Evolutionary conservation across 2,797 vertebrate species (phyloP), one percentile per base, ranked within the genome.

Genomic region (Muraenolepis orangiensis): DNA sequence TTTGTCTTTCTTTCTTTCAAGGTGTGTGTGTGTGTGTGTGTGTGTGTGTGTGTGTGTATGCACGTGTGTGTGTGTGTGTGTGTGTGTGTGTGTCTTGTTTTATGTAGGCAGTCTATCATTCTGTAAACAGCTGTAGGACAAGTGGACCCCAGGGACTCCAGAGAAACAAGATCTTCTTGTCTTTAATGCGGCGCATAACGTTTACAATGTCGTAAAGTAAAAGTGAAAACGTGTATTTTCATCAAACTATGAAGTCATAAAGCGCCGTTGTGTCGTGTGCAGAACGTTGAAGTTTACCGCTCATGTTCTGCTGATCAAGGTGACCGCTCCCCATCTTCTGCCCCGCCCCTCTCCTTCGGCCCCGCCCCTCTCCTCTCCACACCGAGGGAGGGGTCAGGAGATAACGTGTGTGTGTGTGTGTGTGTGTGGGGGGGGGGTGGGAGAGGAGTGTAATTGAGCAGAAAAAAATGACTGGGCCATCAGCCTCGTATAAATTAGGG

Each of bases 401-500:
- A 69, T 72, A 69, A 68, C 51, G 61, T 31, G 70, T 29, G 46
- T 16, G 31, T 18, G n/a, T n/a, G n/a, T 34, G 36, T 38, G 40
- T 42, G 14, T 42, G 2, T 42, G 40, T 42, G 51, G 6, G 51
- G 20, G 20, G 51, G 20, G 51, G 51, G 51, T n/a, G n/a, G 51
- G 7, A 14, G 40, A 1, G 40, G 2, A 26, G 38, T 29, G 34
- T 76, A 76, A 76, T 69, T 76, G 36, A 68, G 64, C 64, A 72
- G 71, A 68, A 78, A 68, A 77, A 79, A 79, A 84, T 82, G 75
- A 75, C 74, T 72, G 29, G 26, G 71, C 74, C 75, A 31, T 70
- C 70, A 74, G 72, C 72, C 71, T 40, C 71, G 42, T 80, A 78
- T 74, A 81, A 74, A 82, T 82, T 73, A 81, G 74, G 69, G 80